Percentiles rank a stretch among this genome's conserved stretches.
phyloP scores from a whole-genome alignment of 2,797 vertebrate genomes.

The Helicolenus hilgendorfi region DNA sequence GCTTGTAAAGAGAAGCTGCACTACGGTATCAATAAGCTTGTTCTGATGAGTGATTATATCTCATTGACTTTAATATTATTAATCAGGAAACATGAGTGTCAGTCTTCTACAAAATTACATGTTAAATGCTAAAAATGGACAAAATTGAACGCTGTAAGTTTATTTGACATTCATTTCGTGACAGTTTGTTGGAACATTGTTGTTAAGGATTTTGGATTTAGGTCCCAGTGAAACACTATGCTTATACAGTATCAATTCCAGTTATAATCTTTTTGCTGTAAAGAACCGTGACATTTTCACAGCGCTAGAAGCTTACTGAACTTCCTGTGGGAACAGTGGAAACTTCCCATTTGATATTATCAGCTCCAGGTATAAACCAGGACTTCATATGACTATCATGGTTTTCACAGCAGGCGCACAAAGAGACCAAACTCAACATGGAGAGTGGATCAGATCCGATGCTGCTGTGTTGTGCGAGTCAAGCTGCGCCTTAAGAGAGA shows the following conservation, averaged over 20 bases:
- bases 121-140: too few species aligned
- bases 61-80: background rate
- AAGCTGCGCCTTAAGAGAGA: slow-evolving; percentile 66
- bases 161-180: background rate
- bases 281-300: slow-evolving; percentile 15
- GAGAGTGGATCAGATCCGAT: slow-evolving; percentile 48
- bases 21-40: background rate
- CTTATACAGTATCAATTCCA: background rate
- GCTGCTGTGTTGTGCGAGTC: slow-evolving; percentile 68
- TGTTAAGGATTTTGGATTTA: background rate
- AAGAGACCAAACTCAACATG: slow-evolving; percentile 39
- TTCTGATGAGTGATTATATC: background rate
- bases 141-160: too few species aligned
- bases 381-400: slow-evolving; percentile 31
- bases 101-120: background rate
- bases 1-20: background rate
- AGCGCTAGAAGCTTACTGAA: slow-evolving; percentile 25
- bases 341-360: slow-evolving; percentile 47
- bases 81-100: background rate
- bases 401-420: slow-evolving; percentile 63
- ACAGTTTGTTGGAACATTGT: background rate
- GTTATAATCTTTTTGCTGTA: background rate
- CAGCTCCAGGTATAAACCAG: slow-evolving; percentile 55
- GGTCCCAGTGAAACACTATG: background rate
- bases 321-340: slow-evolving; percentile 23